Percentiles rank a stretch among this genome's conserved stretches.
phyloP scores from a whole-genome alignment of 2,113 vertebrate species.

The Entelurus aequoreus region DNA sequence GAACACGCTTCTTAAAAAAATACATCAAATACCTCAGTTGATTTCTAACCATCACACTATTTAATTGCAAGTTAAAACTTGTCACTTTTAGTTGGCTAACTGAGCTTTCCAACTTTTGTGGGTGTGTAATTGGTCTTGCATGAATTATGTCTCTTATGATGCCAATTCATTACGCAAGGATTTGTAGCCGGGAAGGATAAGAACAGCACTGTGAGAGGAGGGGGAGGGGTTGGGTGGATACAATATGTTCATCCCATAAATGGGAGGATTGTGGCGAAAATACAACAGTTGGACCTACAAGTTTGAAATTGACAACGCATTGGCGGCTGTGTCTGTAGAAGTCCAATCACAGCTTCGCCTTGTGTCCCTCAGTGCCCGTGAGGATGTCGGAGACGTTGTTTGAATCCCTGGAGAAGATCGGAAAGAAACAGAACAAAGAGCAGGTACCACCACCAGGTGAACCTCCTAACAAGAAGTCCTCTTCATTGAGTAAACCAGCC shows the following conservation, averaged over 20 bases:
- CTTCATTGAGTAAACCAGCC: slow-evolving; percentile 42
- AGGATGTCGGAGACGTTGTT: slow-evolving; percentile 76
- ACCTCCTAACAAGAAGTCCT: slow-evolving; percentile 63
- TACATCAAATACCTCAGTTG: too few species aligned
- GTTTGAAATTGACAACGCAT: not conserved
- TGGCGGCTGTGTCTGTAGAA: not conserved
- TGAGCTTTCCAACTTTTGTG: slow-evolving; percentile 7
- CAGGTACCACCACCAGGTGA: slow-evolving; percentile 82
- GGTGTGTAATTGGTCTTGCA: slow-evolving; percentile 12
- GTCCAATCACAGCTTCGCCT: not conserved
- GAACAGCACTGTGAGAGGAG: not conserved
- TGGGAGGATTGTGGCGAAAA: not conserved
- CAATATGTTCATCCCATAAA: slow-evolving; percentile 8
- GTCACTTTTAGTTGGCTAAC: slow-evolving; percentile 5
- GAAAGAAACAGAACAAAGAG: slow-evolving; percentile 87
- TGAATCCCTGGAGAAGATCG: slow-evolving; percentile 80
- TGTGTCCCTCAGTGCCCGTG: slow-evolving; percentile 63
- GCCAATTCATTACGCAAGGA: slow-evolving; percentile 26
- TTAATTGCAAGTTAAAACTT: not conserved
- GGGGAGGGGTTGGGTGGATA: slow-evolving; percentile 2
- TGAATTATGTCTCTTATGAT: slow-evolving; percentile 16
- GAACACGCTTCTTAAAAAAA: too few species aligned
- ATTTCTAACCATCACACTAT: too few species aligned
- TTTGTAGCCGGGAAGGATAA: slow-evolving; percentile 14
- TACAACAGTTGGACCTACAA: not conserved